Percentiles rank a stretch among this genome's conserved stretches.
phyloP scores from a whole-genome alignment of 2,113 vertebrate species.

The Microcebus ravelobensis region DNA sequence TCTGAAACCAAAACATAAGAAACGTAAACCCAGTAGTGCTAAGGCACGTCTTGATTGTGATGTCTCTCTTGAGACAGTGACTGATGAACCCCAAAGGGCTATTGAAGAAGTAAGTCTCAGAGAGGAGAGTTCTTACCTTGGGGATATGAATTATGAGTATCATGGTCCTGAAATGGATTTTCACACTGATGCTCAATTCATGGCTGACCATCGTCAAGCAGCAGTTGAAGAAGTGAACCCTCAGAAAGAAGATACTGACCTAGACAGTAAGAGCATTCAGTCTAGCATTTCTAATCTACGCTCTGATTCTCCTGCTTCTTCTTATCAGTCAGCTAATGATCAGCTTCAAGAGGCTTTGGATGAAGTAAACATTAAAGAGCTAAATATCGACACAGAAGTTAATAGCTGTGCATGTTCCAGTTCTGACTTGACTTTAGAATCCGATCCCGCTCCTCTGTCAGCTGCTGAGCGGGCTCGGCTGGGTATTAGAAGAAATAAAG shows the following conservation, averaged over 20 bases:
- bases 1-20: constrained; percentile 87
- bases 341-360: constrained; percentile 76
- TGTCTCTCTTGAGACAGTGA: constrained; percentile 73
- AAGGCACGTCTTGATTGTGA: constrained; percentile 63
- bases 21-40: constrained; percentile 86
- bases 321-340: constrained; percentile 80
- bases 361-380: constrained; percentile 88
- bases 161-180: constrained; percentile 82
- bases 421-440: constrained; percentile 85
- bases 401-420: constrained; percentile 73
- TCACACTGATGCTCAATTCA: constrained; percentile 73
- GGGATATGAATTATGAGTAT: constrained; percentile 86
- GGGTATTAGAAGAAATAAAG: constrained; percentile 85
- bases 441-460: constrained; percentile 75
- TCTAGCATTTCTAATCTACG: constrained; percentile 87
- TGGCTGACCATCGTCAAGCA: constrained; percentile 76
- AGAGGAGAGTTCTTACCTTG: constrained; percentile 86
- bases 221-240: constrained; percentile 82
- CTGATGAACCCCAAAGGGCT: constrained; percentile 76
- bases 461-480: constrained; percentile 78
- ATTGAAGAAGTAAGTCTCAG: constrained; percentile 84
- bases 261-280: constrained; percentile 88
- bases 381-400: constrained; percentile 88
- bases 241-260: constrained; percentile 86
- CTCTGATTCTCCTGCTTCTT: constrained; percentile 88